These are phyloP conservation scores for western clawed frog (Xenopus tropicalis) DNA, from an alignment of 2,113 vertebrate species.

Conservation along the genomic window UCB_Xtro_10.0 CM004450.2:11552001-11552500, in stretches of 20 bases:
- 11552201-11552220: constrained; percentile 96
- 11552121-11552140: neutral
- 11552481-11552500: too few relatives aligned
- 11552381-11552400: too few relatives aligned
- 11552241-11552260: constrained; percentile 65
- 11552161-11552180: constrained; percentile 66
- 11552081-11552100: constrained; percentile 67
- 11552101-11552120: neutral
- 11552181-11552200: constrained; percentile 93
- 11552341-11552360: too few relatives aligned
- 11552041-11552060: constrained; percentile 91
- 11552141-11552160: too few relatives aligned
- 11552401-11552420: too few relatives aligned
- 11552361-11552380: too few relatives aligned
- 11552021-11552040: constrained; percentile 30
- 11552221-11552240: constrained; percentile 96
- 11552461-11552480: too few relatives aligned
- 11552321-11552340: too few relatives aligned
- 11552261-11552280: neutral
- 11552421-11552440: too few relatives aligned
- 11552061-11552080: constrained; percentile 83
- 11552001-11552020: neutral
- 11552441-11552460: too few relatives aligned
- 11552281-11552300: too few relatives aligned
- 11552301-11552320: too few relatives aligned